Evolutionary conservation across 2,888 invertebrate genomes (phyloP).

Genomic region (Synanthedon formicaeformis): DNA sequence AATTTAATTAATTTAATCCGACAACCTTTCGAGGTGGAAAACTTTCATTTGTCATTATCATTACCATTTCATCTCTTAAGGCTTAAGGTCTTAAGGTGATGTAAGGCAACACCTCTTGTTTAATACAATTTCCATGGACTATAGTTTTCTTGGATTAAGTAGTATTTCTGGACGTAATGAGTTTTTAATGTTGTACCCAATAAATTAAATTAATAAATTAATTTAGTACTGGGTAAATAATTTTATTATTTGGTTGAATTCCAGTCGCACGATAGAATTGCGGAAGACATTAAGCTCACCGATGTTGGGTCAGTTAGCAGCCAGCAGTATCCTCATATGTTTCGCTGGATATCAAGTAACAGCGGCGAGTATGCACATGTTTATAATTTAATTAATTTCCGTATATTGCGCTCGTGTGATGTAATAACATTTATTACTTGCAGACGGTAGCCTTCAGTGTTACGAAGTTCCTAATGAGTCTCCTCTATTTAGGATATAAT

Average conservation of each 20-base stretch:
- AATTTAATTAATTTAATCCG: no score
- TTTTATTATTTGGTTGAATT: slow-evolving; percentile 3
- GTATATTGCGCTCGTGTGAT: background rate
- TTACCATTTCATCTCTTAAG: no score
- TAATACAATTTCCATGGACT: no score
- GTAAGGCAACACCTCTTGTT: no score
- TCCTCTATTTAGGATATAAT: slow-evolving; percentile 49
- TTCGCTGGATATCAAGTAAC: slow-evolving; percentile 49
- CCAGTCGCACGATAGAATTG: slow-evolving; percentile 36
- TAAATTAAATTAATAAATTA: background rate
- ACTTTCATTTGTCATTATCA: no score
- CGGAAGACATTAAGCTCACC: slow-evolving; percentile 38
- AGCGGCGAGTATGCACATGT: slow-evolving; percentile 25
- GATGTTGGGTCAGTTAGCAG: slow-evolving; percentile 47
- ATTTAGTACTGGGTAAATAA: background rate
- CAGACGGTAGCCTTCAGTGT: slow-evolving; percentile 36
- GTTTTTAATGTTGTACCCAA: no score
- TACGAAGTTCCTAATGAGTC: slow-evolving; percentile 38
- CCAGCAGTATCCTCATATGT: slow-evolving; percentile 48
- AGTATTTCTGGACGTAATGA: no score
- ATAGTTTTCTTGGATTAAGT: no score
- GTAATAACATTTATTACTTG: slow-evolving; percentile 5
- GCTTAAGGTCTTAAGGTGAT: no score
- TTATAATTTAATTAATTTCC: background rate
- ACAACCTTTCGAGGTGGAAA: no score